Evolutionary conservation across 2,113 vertebrate species (phyloP), one percentile per base, ranked within the genome.

Genomic region (Noturus placidus): DNA sequence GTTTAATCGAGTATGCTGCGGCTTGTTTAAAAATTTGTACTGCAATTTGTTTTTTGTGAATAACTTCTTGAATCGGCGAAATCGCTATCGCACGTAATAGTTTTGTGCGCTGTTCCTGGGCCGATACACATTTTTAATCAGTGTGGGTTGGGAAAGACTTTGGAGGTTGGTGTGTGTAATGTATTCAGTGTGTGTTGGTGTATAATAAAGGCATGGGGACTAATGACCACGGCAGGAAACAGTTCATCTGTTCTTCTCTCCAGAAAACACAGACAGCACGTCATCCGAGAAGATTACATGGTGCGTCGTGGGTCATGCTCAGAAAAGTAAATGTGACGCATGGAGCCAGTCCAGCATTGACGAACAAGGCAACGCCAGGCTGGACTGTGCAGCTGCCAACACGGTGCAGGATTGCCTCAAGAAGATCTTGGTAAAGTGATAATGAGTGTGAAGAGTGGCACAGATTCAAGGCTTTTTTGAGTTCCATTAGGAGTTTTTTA

Each of bases 251-350:
- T 52, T 4, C 7, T 70, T 54, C 89, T 35, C 86, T 82, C 4
- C 33, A 95, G 94, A 92, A 79, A 42, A 4, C 30, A 0, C 79
- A 27, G 5, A 0, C 0, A 0, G 20, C 6, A 0, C n/a, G 2
- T 74, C 91, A 0, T 67, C 82, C 5, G 10, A 4, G 27, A 90
- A 69, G 84, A 90, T 96, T 0, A 94, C 42, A 84, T 98, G 97
- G 97, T 99, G 97, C 0, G 87, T 95, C 0, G 93, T 97, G 59
- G 94, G 96, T 82, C 88, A 86, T 0, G 46, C 86, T 0, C 98
- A 99, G 91, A 93, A 78, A 5, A 0, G 0, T 20, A 98, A 97
- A 88, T 99, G 98, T 91, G 96, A 97, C 20, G 0, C 2, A 0
- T 98, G 97, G 97, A 95, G 92, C 0, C 80, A 88, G 2, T 77